Conservation (phyloP, 2,113 vertebrate species). For the Glaucomys volans region DNA sequence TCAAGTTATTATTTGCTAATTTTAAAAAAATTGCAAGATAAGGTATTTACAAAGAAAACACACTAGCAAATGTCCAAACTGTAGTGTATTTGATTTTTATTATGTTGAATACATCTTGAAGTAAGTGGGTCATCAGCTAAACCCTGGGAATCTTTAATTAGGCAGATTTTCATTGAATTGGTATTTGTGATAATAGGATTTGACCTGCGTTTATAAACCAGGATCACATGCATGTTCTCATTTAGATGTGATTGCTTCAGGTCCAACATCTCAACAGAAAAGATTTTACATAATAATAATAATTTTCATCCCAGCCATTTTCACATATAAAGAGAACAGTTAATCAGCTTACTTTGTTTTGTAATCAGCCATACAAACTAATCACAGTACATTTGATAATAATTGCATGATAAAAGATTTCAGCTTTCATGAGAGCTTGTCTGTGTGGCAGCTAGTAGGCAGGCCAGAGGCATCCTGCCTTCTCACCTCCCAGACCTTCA, state of each 20-base stretch:
- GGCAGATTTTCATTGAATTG: slow-evolving; percentile 4
- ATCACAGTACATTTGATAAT: not conserved
- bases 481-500: not conserved
- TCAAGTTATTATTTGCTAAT: slow-evolving; percentile 6
- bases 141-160: not conserved
- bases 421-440: not conserved
- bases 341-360: slow-evolving; percentile 4
- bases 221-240: slow-evolving; percentile 13
- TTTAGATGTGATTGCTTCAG: not conserved
- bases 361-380: not conserved
- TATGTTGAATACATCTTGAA: not conserved
- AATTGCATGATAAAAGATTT: not conserved
- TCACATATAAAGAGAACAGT: not conserved
- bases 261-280: not conserved
- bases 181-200: slow-evolving; percentile 9
- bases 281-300: not conserved
- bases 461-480: not conserved
- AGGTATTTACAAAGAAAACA: not conserved
- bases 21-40: not conserved
- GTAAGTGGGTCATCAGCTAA: not conserved
- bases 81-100: not conserved
- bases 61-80: not conserved
- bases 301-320: not conserved
- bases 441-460: not conserved
- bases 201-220: not conserved